These are phyloP conservation scores for Nyctibius bracteatus DNA, from an alignment of 2,113 vertebrate genomes.

Conservation along the genomic window DNA sequence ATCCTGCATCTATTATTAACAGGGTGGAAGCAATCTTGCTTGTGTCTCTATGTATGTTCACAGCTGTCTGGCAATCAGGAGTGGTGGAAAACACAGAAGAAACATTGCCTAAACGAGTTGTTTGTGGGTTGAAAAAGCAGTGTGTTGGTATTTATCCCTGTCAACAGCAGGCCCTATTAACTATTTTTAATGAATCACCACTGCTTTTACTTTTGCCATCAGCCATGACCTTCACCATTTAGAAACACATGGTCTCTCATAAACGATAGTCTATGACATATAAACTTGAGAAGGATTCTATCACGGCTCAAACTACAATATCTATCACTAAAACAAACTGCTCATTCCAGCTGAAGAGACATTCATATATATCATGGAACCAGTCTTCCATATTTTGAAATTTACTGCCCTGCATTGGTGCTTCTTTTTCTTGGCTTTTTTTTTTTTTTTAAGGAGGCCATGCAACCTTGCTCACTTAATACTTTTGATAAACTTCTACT, in stretches of 20 bases:
- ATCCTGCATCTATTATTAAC: conserved; percentile 10
- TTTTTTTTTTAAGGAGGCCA: conserved; percentile 67
- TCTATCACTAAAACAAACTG: conserved; percentile 88
- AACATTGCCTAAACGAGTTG: conserved; percentile 54
- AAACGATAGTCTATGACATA: conserved; percentile 75
- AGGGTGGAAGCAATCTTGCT: conserved; percentile 30
- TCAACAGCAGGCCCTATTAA: conserved; percentile 76
- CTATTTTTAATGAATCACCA: conserved; percentile 82
- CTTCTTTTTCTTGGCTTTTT: not conserved
- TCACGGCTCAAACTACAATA: conserved; percentile 77
- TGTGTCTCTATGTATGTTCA: conserved; percentile 29
- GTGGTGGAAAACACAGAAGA: conserved; percentile 29
- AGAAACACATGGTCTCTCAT: conserved; percentile 80
- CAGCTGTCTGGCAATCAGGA: conserved; percentile 17
- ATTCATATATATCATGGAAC: conserved; percentile 81
- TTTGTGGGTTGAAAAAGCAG: conserved; percentile 56
- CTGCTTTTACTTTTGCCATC: conserved; percentile 83
- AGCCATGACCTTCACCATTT: conserved; percentile 82
- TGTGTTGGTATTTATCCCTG: conserved; percentile 73
- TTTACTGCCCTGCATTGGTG: conserved; percentile 74
- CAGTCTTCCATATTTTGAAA: conserved; percentile 80
- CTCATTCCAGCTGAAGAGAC: conserved; percentile 78
- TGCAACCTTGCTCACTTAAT: conserved; percentile 80
- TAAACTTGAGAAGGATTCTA: conserved; percentile 79
- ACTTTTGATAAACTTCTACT: conserved; percentile 92